These are phyloP conservation scores for Varecia variegata DNA, from an alignment of 2,797 vertebrate genomes.

Conservation along the genomic window DNA sequence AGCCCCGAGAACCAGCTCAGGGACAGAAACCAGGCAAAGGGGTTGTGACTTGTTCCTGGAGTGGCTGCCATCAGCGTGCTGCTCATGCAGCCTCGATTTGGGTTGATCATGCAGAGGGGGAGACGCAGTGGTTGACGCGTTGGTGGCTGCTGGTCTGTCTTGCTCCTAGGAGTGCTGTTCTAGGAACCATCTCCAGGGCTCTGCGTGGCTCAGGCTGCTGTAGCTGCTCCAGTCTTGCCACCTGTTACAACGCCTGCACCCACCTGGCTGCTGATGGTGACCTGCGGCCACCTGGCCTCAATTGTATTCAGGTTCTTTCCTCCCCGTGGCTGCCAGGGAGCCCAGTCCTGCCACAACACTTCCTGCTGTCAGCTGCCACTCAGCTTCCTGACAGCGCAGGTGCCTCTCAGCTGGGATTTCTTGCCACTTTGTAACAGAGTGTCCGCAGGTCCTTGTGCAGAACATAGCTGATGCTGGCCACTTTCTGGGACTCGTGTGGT, in stretches of 20 bases:
- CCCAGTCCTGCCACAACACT: no score
- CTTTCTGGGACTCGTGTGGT: background rate
- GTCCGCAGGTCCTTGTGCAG: accelerated
- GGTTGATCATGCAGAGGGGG: background rate
- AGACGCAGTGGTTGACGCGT: accelerated
- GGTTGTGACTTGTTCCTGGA: background rate
- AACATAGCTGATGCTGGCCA: background rate
- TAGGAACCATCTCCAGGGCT: background rate
- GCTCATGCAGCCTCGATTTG: background rate
- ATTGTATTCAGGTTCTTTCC: background rate
- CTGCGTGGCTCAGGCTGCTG: accelerated
- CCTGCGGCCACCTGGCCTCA: background rate
- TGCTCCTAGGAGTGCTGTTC: background rate
- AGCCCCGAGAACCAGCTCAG: background rate
- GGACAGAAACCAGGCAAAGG: background rate
- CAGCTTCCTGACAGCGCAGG: background rate
- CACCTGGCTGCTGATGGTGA: accelerated
- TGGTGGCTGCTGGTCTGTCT: background rate
- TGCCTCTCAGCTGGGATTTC: background rate
- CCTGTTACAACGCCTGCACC: accelerated
- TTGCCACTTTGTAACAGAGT: background rate
- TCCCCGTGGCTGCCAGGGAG: background rate
- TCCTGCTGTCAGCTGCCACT: background rate
- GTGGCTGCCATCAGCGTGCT: no score
- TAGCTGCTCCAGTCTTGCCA: accelerated